Conservation (phyloP, 2,888 invertebrate genomes). For the Metacarcinus magister region DNA sequence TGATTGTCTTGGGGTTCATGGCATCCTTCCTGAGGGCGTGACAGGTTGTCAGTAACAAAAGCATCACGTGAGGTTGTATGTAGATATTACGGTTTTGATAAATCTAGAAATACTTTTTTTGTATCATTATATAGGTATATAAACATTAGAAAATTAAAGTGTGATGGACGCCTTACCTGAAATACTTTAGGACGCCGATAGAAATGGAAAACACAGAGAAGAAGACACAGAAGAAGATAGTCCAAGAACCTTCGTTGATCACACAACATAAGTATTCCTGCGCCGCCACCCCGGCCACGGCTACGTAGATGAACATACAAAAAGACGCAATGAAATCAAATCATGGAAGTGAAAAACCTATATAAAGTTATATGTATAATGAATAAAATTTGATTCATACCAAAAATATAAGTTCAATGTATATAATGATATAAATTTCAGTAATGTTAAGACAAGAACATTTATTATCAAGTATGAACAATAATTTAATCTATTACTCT, state of each 20-base stretch:
- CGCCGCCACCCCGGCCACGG: constrained; percentile 2
- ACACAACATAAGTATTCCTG: constrained; percentile 47
- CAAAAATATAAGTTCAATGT: too few species aligned
- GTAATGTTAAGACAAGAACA: too few species aligned
- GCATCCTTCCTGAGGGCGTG: constrained; percentile 60
- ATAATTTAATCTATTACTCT: too few species aligned
- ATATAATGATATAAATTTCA: too few species aligned
- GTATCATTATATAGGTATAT: too few species aligned
- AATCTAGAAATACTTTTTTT: too few species aligned
- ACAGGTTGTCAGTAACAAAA: not conserved
- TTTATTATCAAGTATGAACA: too few species aligned
- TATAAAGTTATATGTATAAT: too few species aligned
- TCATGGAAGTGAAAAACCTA: too few species aligned
- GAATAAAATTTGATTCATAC: too few species aligned
- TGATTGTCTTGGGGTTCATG: constrained; percentile 56
- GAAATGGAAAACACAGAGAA: constrained; percentile 60
- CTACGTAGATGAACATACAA: not conserved
- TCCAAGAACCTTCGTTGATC: constrained; percentile 64
- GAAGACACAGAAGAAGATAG: constrained; percentile 65
- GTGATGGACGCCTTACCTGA: constrained; percentile 58
- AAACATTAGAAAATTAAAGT: too few species aligned
- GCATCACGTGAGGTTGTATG: not conserved
- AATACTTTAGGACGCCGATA: constrained; percentile 66
- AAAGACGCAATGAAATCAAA: not conserved
- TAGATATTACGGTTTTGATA: too few species aligned